Evolutionary conservation across 2,797 vertebrate species (phyloP).

Genomic region (Denticeps clupeoides): DNA sequence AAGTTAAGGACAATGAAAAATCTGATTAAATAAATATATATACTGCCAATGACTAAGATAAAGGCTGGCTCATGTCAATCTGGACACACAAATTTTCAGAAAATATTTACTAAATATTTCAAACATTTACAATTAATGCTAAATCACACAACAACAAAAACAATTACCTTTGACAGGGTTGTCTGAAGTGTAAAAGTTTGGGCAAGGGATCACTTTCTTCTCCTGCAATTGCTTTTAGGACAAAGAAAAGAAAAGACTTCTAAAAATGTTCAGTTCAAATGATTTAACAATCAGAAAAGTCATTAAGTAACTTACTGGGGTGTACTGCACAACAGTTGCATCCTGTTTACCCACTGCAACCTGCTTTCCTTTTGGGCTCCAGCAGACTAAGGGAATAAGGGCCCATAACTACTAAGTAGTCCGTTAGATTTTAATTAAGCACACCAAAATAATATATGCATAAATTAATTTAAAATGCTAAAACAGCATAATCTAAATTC

Average conservation of each 20-base stretch:
- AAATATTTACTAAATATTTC: no score
- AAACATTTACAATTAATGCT: no score
- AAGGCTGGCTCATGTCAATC: no score
- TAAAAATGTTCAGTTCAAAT: not conserved
- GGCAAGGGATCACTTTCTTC: conserved; percentile 85
- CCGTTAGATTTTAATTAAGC: not conserved
- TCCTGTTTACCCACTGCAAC: conserved; percentile 85
- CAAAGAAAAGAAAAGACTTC: conserved; percentile 7
- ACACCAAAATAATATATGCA: not conserved
- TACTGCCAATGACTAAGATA: no score
- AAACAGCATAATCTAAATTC: no score
- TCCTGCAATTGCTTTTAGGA: conserved; percentile 74
- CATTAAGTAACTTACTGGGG: conserved; percentile 97
- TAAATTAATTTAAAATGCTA: not conserved
- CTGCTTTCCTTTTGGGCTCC: conserved; percentile 98
- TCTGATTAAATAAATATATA: not conserved
- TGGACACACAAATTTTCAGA: no score
- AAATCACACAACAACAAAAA: no score
- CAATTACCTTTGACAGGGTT: conserved; percentile 89
- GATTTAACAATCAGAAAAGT: no score
- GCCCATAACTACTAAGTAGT: no score
- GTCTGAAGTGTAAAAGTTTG: conserved; percentile 79
- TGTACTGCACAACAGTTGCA: conserved; percentile 83
- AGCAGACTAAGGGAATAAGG: conserved; percentile 67
- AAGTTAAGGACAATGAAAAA: not conserved